Percentiles rank a stretch among this genome's conserved stretches.
Conservation (phyloP, 2,113 vertebrate species). For the Porphyrio hochstetteri region DNA sequence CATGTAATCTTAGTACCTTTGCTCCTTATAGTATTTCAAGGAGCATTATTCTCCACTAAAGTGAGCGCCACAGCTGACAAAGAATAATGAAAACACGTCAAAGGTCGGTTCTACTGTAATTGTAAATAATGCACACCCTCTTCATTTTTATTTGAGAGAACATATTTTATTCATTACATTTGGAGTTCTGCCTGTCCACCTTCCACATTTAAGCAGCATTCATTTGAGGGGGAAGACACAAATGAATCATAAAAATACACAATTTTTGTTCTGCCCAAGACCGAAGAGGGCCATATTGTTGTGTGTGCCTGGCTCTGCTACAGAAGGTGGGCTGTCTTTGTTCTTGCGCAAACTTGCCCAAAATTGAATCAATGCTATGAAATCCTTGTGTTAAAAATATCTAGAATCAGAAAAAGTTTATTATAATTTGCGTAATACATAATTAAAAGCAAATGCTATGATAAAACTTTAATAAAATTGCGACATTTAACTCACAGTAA, state of each 20-base stretch:
- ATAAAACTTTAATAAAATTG: neutral
- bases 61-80: neutral
- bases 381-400: neutral
- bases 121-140: constrained; percentile 51
- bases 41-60: neutral
- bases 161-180: constrained; percentile 50
- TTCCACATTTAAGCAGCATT: neutral
- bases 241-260: neutral
- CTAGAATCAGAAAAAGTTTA: neutral
- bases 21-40: neutral
- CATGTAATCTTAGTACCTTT: neutral
- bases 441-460: neutral
- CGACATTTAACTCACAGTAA: neutral
- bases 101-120: neutral
- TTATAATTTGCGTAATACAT: neutral
- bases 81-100: neutral
- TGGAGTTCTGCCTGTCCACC: neutral
- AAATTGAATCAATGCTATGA: neutral
- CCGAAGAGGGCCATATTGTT: neutral
- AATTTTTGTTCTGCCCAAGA: neutral
- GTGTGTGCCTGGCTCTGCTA: neutral
- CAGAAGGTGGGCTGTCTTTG: neutral
- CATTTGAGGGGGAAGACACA: neutral
- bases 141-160: constrained; percentile 58
- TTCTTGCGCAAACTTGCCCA: neutral